Evolutionary conservation across 1,140 invertebrate species (phyloP), one percentile per base, ranked within the genome.

Genomic region (Holotrichia oblita): DNA sequence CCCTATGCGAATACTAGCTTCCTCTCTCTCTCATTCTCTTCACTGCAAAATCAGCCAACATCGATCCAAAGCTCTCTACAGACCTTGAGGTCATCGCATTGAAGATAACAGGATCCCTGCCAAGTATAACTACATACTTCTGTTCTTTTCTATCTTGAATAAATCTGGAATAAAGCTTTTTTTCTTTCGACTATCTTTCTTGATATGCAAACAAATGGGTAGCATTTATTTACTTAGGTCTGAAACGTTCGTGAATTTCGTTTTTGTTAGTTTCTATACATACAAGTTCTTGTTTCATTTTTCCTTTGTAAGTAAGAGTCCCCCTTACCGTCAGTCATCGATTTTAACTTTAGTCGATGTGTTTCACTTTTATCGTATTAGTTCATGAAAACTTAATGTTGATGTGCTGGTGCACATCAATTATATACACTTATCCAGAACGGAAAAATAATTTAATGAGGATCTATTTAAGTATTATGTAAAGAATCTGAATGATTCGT

Each of bases 21-120:
- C 61, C 61, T 20, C 61, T 69, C 61, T 69, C 8, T 69, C 24
- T 20, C 61, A 8, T 20, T 69, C 61, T 69, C 20, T 69, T 34
- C 24, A 69, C 61, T 69, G 27, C 61, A 69, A 69, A 69, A 69
- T 20, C 44, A 48, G 44, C 44, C 44, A 48, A 8, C 44, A 48
- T 48, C 44, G 44, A 48, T 48, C 44, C 44, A 48, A 48, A 48
- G 48, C 48, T 34, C 6, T 69, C n/a, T 14, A 48, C 44, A 17
- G 44, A 48, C 44, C 44, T 69, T 27, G 61, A 69, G 61, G 61
- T 69, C 61, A 20, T 34, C 22, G 61, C 22, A 14, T 69, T 69
- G 61, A 69, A 69, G 61, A 69, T 17, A 55, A 69, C 12, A 22
- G 61, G 20, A 24, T 48, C 3, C 61, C 1, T 69, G 7, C 61